Percentiles rank a stretch among this genome's conserved stretches.
Evolutionary conservation across 2,888 invertebrate genomes (phyloP).

Genomic region (Aphidius colemani): DNA sequence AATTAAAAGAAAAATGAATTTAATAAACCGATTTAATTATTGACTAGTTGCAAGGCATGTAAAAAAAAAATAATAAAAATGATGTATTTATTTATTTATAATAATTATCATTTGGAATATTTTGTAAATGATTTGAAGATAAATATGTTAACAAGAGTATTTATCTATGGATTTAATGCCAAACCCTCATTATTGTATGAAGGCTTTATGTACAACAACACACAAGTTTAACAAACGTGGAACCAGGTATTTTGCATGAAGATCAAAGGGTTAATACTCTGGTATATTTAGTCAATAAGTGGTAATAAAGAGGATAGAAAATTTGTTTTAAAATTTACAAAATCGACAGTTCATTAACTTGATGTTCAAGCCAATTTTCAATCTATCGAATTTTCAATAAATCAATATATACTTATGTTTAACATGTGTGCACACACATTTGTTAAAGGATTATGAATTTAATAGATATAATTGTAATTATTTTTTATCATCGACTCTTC

Average conservation of each 20-base stretch:
- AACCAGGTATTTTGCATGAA: conserved; percentile 34
- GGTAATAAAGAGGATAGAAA: neutral
- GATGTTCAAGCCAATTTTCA: conserved; percentile 7
- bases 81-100: no score
- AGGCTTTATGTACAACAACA: conserved; percentile 16
- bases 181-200: conserved; percentile 11
- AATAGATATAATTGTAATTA: no score
- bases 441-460: no score
- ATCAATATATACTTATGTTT: no score
- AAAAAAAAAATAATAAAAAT: no score
- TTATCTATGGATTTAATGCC: conserved; percentile 13
- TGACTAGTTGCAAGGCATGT: no score
- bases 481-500: no score
- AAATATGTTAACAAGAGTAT: conserved; percentile 9
- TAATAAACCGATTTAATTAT: neutral
- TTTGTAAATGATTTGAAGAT: neutral
- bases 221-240: conserved; percentile 24
- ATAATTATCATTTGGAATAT: no score
- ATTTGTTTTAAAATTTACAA: conserved; percentile 1
- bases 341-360: conserved; percentile 8
- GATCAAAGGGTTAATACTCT: conserved; percentile 37
- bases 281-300: conserved; percentile 13
- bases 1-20: neutral
- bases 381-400: no score
- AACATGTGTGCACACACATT: no score